Evolutionary conservation across 2,113 vertebrate species (phyloP).

Genomic region (Myrmecophaga tridactyla): DNA sequence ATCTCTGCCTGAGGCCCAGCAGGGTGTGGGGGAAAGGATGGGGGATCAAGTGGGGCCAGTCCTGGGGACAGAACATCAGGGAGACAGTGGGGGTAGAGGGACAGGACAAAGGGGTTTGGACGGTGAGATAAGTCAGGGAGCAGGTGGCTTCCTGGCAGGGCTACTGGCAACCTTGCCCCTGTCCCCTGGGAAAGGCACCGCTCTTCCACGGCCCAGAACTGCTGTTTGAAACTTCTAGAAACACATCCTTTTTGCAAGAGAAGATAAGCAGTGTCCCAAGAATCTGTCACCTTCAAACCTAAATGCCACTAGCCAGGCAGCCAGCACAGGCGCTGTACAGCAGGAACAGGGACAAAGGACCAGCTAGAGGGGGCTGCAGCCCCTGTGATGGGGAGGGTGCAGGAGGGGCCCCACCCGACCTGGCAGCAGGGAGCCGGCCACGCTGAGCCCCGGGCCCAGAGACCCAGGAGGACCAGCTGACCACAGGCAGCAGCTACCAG

Average conservation of each 20-base stretch:
- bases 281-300: rapidly evolving
- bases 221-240: not conserved
- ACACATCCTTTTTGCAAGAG: not conserved
- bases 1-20: too few species aligned
- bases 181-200: rapidly evolving
- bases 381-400: not conserved
- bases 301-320: rapidly evolving
- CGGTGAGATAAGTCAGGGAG: rapidly evolving
- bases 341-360: rapidly evolving
- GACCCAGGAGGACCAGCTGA: too few species aligned
- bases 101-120: rapidly evolving
- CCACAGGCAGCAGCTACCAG: too few species aligned
- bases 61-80: rapidly evolving
- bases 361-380: too few species aligned
- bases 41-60: not conserved
- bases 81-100: rapidly evolving
- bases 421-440: not conserved
- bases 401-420: not conserved
- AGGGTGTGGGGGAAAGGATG: too few species aligned
- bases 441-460: too few species aligned
- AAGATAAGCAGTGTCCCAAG: not conserved
- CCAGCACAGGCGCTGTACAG: rapidly evolving
- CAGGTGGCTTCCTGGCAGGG: rapidly evolving
- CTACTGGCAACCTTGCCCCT: not conserved
- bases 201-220: not conserved